Evolutionary conservation across 2,888 invertebrate species (phyloP).

Genomic region (Aplocera efformata): DNA sequence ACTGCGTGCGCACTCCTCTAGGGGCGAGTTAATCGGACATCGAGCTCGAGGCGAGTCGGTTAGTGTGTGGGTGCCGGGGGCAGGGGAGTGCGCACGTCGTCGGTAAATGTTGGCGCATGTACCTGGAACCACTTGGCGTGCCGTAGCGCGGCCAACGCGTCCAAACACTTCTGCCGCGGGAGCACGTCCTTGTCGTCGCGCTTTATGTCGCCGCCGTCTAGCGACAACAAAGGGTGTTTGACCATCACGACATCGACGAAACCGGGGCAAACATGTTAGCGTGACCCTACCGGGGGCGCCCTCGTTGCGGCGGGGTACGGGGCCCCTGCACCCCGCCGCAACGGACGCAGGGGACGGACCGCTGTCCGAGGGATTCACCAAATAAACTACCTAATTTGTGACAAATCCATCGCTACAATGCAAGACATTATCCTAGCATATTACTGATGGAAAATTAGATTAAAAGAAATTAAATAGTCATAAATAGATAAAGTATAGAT

Average conservation of each 20-base stretch:
- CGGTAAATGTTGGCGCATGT: conserved; percentile 72
- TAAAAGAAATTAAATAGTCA: conserved; percentile 38
- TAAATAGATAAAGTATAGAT: conserved; percentile 18
- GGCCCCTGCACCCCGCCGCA: conserved; percentile 14
- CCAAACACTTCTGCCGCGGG: conserved; percentile 99
- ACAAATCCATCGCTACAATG: conserved; percentile 6
- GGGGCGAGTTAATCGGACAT: conserved; percentile 6
- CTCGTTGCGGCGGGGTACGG: conserved; percentile 9
- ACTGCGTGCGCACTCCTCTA: conserved; percentile 68
- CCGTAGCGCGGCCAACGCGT: conserved; percentile 99
- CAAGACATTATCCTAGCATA: conserved; percentile 10
- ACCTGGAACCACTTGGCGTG: conserved; percentile 99
- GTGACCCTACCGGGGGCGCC: conserved; percentile 25
- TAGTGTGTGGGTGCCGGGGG: too few species aligned
- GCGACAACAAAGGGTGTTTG: conserved; percentile 87
- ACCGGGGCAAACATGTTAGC: conserved; percentile 73
- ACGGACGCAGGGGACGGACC: background rate
- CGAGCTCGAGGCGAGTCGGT: background rate
- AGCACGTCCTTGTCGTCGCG: conserved; percentile 95
- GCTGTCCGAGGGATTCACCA: background rate
- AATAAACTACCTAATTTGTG: conserved; percentile 2
- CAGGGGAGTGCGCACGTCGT: conserved; percentile 61
- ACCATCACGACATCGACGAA: conserved; percentile 81
- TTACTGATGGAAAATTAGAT: conserved; percentile 15
- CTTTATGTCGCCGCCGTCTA: conserved; percentile 82